Evolutionary conservation across 1,140 invertebrate species (phyloP).

Genomic region (Mactra quadrangularis): DNA sequence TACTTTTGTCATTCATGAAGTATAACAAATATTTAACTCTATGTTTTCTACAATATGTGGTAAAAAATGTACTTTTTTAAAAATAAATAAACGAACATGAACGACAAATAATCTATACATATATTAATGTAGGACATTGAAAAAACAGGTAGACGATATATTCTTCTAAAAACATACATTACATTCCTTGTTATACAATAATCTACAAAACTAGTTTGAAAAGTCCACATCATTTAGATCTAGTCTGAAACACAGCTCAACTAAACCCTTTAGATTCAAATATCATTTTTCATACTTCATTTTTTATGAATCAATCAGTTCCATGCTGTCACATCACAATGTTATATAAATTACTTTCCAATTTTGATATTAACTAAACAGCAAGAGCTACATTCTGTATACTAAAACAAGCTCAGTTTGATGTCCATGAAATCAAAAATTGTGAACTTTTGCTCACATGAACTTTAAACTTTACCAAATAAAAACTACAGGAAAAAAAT

Average conservation of each 20-base stretch:
- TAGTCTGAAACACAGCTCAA: background rate
- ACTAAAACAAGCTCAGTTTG: no score
- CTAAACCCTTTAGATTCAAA: no score
- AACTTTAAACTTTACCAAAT: no score
- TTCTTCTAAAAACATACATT: background rate
- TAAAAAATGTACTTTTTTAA: conserved; percentile 31
- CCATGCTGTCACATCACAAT: no score
- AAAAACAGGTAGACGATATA: background rate
- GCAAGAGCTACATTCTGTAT: no score
- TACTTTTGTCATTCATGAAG: conserved; percentile 13
- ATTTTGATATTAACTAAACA: no score
- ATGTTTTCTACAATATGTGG: conserved; percentile 7
- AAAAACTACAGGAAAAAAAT: no score
- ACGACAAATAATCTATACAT: conserved; percentile 35
- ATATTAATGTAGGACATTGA: conserved; percentile 12
- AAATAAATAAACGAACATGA: conserved; percentile 48
- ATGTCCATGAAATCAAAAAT: no score
- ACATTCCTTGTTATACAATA: background rate
- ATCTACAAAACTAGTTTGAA: background rate
- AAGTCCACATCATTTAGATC: background rate
- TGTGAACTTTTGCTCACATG: no score
- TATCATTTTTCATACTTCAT: no score
- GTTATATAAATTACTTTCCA: no score
- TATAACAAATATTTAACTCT: conserved; percentile 11
- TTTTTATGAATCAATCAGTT: no score